Evolutionary conservation across 2,888 invertebrate genomes (phyloP).

Genomic region (Sinopyrophorus schimmeli): DNA sequence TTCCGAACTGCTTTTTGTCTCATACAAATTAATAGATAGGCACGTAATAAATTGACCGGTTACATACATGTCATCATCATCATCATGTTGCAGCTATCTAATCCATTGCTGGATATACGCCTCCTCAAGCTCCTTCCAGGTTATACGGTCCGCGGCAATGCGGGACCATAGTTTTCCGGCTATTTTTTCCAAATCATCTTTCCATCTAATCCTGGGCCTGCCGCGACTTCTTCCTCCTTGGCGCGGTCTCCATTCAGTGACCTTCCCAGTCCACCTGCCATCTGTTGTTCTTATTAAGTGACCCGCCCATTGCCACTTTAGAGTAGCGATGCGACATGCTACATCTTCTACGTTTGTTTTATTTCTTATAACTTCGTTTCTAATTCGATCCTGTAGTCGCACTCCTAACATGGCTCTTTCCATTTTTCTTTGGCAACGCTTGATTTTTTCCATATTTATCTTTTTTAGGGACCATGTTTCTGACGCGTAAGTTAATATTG

Average conservation of each 20-base stretch:
- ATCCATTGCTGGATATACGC: background rate
- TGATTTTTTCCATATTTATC: too few species aligned
- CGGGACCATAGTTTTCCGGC: constrained; percentile 6
- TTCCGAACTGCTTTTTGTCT: too few species aligned
- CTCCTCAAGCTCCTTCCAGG: background rate
- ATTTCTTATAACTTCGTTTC: too few species aligned
- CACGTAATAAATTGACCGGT: too few species aligned
- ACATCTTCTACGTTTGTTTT: constrained; percentile 13
- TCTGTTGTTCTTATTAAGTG: constrained; percentile 12
- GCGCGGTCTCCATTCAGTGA: background rate
- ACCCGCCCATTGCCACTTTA: constrained; percentile 16
- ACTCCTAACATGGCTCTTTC: too few species aligned
- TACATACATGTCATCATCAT: too few species aligned
- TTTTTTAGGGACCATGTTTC: constrained; percentile 9
- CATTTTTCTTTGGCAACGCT: too few species aligned
- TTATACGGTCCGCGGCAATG: background rate
- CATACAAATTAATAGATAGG: too few species aligned
- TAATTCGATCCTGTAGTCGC: too few species aligned
- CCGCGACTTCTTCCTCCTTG: constrained; percentile 2
- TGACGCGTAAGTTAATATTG: constrained; percentile 1
- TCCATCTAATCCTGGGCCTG: constrained; percentile 7
- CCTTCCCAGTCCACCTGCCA: too few species aligned
- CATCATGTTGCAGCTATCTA: background rate
- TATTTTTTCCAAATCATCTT: background rate
- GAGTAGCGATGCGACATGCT: constrained; percentile 1